A percentile compares a stretch with the other conserved stretches of the same genome.
Evolutionary conservation across 1,140 invertebrate genomes (phyloP).

Genomic region (Drosophila pallidifrons): DNA sequence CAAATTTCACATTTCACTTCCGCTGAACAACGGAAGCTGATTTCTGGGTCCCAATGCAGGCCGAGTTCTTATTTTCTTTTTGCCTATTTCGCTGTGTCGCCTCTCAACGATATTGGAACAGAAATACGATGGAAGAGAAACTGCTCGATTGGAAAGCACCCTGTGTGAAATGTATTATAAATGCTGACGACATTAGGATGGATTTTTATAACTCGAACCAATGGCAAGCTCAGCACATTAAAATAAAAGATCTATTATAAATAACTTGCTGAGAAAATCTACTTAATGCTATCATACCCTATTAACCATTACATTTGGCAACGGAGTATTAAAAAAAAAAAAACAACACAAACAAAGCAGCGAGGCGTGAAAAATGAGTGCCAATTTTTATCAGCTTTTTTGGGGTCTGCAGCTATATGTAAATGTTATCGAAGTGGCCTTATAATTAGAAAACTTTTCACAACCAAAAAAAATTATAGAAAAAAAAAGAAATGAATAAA

Average conservation of each 20-base stretch:
- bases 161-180: neutral
- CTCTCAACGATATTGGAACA: slow-evolving; percentile 4
- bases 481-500: slow-evolving; percentile 10
- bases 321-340: neutral
- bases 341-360: slow-evolving; percentile 39
- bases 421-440: slow-evolving; percentile 53
- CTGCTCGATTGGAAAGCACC: neutral
- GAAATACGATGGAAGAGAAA: neutral
- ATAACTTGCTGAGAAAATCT: neutral
- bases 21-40: slow-evolving; percentile 66
- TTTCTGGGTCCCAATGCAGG: slow-evolving; percentile 40
- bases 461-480: slow-evolving; percentile 3
- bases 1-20: slow-evolving; percentile 76
- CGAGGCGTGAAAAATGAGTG: slow-evolving; percentile 61
- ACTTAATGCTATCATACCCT: neutral
- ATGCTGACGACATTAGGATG: neutral
- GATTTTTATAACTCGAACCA: too few relatives aligned
- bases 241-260: too few relatives aligned
- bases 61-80: slow-evolving; percentile 35
- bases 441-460: slow-evolving; percentile 71
- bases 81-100: slow-evolving; percentile 40
- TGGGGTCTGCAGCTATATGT: slow-evolving; percentile 28
- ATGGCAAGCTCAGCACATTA: too few relatives aligned
- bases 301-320: neutral
- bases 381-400: slow-evolving; percentile 34